Conservation (phyloP, 2,888 invertebrate genomes). For the Drosophila infuscata region DNA sequence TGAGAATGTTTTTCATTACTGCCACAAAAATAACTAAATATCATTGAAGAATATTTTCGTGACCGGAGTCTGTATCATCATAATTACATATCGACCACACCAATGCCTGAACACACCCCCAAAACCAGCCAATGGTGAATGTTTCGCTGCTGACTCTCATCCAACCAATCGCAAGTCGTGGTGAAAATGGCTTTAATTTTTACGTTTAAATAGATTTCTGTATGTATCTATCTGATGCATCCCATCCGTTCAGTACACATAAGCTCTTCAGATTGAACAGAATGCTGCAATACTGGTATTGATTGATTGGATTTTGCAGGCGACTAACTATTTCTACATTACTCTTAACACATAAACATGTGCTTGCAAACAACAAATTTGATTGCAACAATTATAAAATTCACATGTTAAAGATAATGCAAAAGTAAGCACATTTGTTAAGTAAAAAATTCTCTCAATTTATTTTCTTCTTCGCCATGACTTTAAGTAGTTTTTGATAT, state of each 20-base stretch:
- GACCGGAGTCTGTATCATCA: conserved; percentile 4
- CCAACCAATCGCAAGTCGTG: conserved; percentile 41
- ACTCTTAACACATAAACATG: neutral
- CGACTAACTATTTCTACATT: neutral
- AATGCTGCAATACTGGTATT: neutral
- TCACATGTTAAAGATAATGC: neutral
- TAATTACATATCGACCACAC: conserved; percentile 21
- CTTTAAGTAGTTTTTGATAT: neutral
- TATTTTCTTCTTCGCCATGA: neutral
- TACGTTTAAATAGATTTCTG: neutral
- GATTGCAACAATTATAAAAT: neutral
- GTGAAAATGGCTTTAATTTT: conserved; percentile 20
- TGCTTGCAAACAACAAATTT: neutral
- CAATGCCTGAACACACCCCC: conserved; percentile 37
- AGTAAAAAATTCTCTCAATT: neutral
- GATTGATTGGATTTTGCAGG: neutral
- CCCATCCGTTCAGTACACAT: neutral
- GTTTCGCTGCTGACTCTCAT: neutral
- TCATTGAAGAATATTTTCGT: conserved; percentile 19
- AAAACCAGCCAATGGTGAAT: conserved; percentile 32
- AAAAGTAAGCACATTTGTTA: neutral
- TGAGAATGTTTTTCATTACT: conserved; percentile 28
- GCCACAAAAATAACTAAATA: conserved; percentile 40
- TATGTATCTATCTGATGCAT: neutral
- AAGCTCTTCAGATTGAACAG: neutral